Evolutionary conservation across 1,140 invertebrate genomes (phyloP), one percentile per base, ranked within the genome.

Genomic region (Sitodiplosis mosellana): DNA sequence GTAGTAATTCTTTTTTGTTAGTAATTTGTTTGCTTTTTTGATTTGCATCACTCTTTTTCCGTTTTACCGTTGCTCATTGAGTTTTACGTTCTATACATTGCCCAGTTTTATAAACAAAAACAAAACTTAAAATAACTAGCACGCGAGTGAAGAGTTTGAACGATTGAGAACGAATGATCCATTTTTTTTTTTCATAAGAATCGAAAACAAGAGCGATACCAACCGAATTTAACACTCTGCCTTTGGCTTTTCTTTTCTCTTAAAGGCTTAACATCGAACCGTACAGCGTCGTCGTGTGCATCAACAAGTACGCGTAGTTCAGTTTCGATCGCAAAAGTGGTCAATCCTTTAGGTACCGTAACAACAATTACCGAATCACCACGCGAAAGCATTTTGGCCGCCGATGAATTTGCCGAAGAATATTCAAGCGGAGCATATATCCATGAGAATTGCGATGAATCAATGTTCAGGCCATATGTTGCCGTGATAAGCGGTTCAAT

Each of bases 281-380:
- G 12, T 8, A 21, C 33, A 19, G 10, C 37, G 12, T 48, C 38
- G 19, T 27, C 36, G 40, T 10, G 14, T 17, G n/a, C 41, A 37
- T 33, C 42, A 10, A 21, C 42, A 12, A 20, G 15, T 10, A n/a
- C 46, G 41, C 43, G 43, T 45, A 45, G 12, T 27, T 12, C 15
- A 45, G 43, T 37, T 14, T 34, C 44, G 19, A 50, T 46, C 20
- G 34, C 17, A 22, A 64, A 79, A 66, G 74, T 80, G 53, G 77
- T 81, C 55, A 81, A 80, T 71, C 79, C 79, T 22, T 55, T 76
- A 58, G 80, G 80, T 55, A 79, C 75, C 27, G 80, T 82, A 45
- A 64, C 63, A 34, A 65, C 69, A 53, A 67, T 69, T 33, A 61
- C 55, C 51, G 63, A 61, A 1, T 63, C 60, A 48, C 59, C 59